Conservation (phyloP, 1,140 invertebrate species). For the Prorops nasuta region DNA sequence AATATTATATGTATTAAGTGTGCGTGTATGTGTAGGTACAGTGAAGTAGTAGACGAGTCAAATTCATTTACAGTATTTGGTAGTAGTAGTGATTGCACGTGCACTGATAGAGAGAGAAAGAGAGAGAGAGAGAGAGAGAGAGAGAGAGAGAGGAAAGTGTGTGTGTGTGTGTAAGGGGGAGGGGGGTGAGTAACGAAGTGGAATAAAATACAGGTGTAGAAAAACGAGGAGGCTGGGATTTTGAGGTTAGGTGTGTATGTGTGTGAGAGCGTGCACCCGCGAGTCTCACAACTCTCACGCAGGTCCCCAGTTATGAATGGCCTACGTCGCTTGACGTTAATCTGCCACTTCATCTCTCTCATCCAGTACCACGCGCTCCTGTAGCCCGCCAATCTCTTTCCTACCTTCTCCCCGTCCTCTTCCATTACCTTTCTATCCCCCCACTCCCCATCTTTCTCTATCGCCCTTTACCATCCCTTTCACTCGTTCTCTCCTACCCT, state of each 20-base stretch:
- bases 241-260: too few relatives aligned
- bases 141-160: too few relatives aligned
- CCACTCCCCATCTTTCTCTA: neutral
- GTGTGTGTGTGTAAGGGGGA: too few relatives aligned
- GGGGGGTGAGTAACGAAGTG: too few relatives aligned
- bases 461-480: neutral
- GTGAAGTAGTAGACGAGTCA: neutral
- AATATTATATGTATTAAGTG: too few relatives aligned
- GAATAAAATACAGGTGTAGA: too few relatives aligned
- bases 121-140: too few relatives aligned
- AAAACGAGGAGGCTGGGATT: too few relatives aligned
- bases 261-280: too few relatives aligned
- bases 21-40: neutral
- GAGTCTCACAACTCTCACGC: neutral
- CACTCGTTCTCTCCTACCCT: slow-evolving; percentile 5
- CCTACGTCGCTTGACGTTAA: slow-evolving; percentile 38
- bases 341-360: slow-evolving; percentile 37
- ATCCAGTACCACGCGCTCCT: slow-evolving; percentile 23
- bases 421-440: slow-evolving; percentile 3
- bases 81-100: slow-evolving; percentile 10
- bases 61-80: neutral
- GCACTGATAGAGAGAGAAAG: too few relatives aligned
- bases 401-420: slow-evolving; percentile 11
- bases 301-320: slow-evolving; percentile 33
- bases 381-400: slow-evolving; percentile 26